phyloP scores from a whole-genome alignment of 2,113 vertebrate genomes.

The Zosterops lateralis region DNA sequence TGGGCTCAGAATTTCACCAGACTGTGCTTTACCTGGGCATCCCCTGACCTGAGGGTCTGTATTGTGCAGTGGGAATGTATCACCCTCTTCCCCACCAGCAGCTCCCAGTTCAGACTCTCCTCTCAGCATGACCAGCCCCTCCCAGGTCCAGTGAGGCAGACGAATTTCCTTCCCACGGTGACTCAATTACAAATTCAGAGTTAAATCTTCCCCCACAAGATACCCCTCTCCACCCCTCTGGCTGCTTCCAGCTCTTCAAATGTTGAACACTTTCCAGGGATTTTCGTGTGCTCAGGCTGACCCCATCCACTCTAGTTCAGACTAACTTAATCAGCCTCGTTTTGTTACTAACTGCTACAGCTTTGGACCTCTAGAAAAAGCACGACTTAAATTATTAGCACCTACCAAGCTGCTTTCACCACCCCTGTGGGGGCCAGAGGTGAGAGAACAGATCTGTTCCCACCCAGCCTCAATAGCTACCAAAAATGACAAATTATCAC shows the following conservation, averaged over 20 bases:
- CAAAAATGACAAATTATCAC: conserved; percentile 36
- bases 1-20: rapidly evolving
- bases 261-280: conserved; percentile 30
- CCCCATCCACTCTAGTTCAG: conserved; percentile 5
- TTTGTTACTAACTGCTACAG: background rate
- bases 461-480: background rate
- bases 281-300: background rate
- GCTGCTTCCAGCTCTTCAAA: background rate
- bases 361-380: conserved; percentile 26
- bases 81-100: background rate
- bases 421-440: background rate
- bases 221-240: background rate
- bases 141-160: background rate
- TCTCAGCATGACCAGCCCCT: background rate
- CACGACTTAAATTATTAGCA: conserved; percentile 5
- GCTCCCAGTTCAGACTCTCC: background rate
- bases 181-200: conserved; percentile 23
- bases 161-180: background rate
- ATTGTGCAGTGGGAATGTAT: rapidly evolving
- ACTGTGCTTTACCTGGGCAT: rapidly evolving
- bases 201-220: conserved; percentile 35
- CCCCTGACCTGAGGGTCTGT: rapidly evolving
- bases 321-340: conserved; percentile 16
- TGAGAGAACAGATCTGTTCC: conserved; percentile 18
- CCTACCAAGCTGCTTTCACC: conserved; percentile 21